Percentiles rank a stretch among this genome's conserved stretches.
Conservation (phyloP, 2,113 vertebrate genomes). For the Lethenteron camtschaticum region DNA sequence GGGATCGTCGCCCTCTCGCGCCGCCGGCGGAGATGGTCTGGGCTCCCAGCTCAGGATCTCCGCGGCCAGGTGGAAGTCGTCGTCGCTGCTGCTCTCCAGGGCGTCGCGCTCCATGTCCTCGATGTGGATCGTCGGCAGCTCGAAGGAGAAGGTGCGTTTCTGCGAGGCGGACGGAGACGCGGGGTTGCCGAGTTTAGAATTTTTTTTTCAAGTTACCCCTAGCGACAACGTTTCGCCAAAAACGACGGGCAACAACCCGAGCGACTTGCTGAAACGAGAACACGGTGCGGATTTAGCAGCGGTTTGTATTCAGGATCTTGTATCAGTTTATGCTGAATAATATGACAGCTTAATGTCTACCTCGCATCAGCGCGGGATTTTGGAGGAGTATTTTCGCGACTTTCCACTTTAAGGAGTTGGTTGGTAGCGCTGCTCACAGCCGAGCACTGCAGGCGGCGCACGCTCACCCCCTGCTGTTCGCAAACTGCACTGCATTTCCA, state of each 20-base stretch:
- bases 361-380: no score
- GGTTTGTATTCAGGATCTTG: no score
- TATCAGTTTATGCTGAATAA: no score
- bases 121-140: slow-evolving; percentile 3
- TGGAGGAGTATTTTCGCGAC: no score
- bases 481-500: neutral
- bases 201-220: no score
- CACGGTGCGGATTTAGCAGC: neutral
- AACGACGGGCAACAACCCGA: neutral
- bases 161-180: no score
- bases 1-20: no score
- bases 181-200: no score
- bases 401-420: no score
- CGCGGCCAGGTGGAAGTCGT: neutral
- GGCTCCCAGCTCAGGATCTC: no score
- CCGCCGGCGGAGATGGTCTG: no score
- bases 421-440: neutral
- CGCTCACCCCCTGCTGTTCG: neutral
- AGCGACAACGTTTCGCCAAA: neutral
- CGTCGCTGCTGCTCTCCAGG: neutral
- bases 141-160: neutral
- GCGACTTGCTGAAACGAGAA: neutral
- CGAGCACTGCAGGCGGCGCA: neutral
- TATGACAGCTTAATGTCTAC: no score
- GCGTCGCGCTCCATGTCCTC: slow-evolving; percentile 2